phyloP scores from a whole-genome alignment of 2,797 vertebrate genomes.

The Scleropages formosus region DNA sequence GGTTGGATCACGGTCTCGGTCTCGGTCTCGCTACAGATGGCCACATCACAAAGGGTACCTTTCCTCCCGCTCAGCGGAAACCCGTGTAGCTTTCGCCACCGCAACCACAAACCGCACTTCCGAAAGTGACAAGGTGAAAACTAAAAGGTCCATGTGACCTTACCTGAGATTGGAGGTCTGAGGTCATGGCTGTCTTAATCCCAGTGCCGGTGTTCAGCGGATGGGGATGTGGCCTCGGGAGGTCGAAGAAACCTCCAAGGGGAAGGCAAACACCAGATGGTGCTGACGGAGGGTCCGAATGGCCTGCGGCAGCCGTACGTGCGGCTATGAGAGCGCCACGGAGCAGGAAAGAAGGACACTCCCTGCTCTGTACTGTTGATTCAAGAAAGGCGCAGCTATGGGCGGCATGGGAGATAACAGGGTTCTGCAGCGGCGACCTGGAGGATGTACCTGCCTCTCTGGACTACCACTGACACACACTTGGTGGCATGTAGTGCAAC shows the following conservation, averaged over 20 bases:
- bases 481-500: not conserved
- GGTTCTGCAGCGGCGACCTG: not conserved
- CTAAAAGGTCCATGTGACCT: not conserved
- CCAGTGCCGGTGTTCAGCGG: not conserved
- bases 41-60: too few relatives aligned
- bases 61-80: too few relatives aligned
- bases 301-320: not conserved
- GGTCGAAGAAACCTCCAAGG: not conserved
- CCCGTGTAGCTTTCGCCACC: too few relatives aligned
- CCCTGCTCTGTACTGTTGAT: conserved; percentile 13
- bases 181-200: conserved; percentile 5
- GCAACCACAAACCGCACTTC: too few relatives aligned
- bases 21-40: too few relatives aligned
- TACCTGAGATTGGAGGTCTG: conserved; percentile 8
- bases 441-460: not conserved
- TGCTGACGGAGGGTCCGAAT: not conserved
- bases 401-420: not conserved
- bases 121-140: too few relatives aligned
- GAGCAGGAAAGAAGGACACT: conserved; percentile 22
- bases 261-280: not conserved
- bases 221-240: too few relatives aligned
- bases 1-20: too few relatives aligned
- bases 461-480: not conserved
- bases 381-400: conserved; percentile 18
- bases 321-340: not conserved